Base-by-base conservation (phyloP, 2,888 invertebrate species). In the Spilosoma lubricipeda region DNA sequence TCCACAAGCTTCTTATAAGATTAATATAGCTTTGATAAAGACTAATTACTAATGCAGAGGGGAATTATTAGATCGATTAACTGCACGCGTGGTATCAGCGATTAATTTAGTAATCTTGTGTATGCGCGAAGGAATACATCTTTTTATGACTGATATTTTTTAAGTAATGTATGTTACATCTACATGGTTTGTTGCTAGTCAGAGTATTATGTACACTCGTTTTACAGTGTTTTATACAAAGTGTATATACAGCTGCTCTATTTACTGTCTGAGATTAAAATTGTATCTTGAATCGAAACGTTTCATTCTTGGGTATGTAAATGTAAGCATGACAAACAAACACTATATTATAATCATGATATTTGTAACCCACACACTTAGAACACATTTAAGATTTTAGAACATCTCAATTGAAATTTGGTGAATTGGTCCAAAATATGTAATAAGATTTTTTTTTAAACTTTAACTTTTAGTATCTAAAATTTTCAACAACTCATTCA, bases 41-140 rank as follows among this genome's bases (percentile, higher is more conserved):
- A 72, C 67, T 82, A 72, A 77, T 81, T 74, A 75, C 20, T 20
- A 52, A 52, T 42, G 64, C 71, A 73, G 77, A 83, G 72, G 73
- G 72, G 67, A 81, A 79, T 83, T 77, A 76, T 82, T 75, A 73
- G 48, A 72, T 63, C 71, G 77, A 83, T 82, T 81, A 79, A 79
- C 67, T 77, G 74, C 72, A 67, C 73, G 77, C 67, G 67, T 69
- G 68, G 59, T 74, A 65, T 63, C 63, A 77, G 73, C 74, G 56
- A 71, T 59, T 36, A 67, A 68, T 59, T 59, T 45, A 45, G 18
- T 48, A 7, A 18, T 48, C 20, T 48, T 48, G 7, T 48, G 20
- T 20, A 48, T 48, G 5, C 18, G 20, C 48, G 48, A 48, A 48
- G 3, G 7, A 20, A 20, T 48, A 7, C 1, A 48, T 48, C 5